Conservation (phyloP, 2,113 vertebrate species). For the Aviceda subcristata region DNA sequence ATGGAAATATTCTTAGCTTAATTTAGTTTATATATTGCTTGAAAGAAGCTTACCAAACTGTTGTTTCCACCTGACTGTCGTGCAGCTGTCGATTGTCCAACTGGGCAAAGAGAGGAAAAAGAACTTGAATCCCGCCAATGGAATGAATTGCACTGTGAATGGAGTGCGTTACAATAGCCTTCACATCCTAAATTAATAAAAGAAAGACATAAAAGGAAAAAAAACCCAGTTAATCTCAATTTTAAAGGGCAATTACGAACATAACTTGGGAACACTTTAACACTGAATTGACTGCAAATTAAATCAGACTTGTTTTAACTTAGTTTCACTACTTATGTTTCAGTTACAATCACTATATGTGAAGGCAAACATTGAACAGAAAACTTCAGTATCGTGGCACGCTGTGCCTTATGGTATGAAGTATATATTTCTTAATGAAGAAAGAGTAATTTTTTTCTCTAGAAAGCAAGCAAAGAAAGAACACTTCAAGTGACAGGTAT, state of each 20-base stretch:
- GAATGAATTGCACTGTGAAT: constrained; percentile 97
- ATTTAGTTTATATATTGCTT: background rate
- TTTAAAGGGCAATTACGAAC: background rate
- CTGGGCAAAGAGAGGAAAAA: constrained; percentile 95
- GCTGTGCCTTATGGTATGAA: background rate
- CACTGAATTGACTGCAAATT: background rate
- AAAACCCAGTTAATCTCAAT: background rate
- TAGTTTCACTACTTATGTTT: background rate
- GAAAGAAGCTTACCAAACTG: constrained; percentile 84
- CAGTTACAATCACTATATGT: background rate
- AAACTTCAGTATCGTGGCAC: background rate
- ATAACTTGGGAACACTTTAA: background rate
- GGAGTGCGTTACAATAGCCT: constrained; percentile 95
- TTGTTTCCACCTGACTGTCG: constrained; percentile 88
- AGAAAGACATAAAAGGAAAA: background rate
- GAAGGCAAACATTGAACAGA: background rate
- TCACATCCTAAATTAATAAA: constrained; percentile 84
- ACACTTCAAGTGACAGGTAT: background rate
- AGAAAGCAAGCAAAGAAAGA: background rate
- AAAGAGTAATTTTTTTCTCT: background rate
- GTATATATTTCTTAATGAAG: background rate
- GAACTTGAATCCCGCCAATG: constrained; percentile 94
- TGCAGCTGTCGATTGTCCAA: constrained; percentile 89
- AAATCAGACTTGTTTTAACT: background rate
- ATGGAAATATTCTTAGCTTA: accelerated